Base-by-base conservation (phyloP, 2,797 vertebrate species). In the Dipus sagitta region DNA sequence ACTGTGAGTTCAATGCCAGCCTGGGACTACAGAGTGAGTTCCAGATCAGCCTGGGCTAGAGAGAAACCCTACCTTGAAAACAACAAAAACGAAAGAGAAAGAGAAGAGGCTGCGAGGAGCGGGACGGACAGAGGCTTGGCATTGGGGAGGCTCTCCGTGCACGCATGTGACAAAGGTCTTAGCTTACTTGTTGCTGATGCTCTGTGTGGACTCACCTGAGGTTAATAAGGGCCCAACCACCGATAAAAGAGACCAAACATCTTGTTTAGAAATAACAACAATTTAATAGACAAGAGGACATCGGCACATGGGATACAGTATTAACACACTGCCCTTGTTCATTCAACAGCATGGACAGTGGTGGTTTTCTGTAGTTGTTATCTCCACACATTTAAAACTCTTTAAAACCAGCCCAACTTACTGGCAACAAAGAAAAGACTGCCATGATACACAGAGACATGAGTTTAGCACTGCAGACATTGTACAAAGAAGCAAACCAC, bases 221-320 rank as follows among this genome's bases (percentile, higher is more conserved):
- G 47, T 96, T 84, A 94, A 96, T 75, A 72, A 71, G 21, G 62
- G 32, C 13, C 90, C 84, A 95, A 93, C 1, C 3, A 72, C 38
- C 70, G 97, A 54, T 89, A 83, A 94, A 62, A 95, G 83, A 93
- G 96, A 82, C 75, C 64, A 96, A 86, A 82, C 54, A 26, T 93
- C 54, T 80, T 26, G 20, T 94, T 94, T 92, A 85, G 54, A 94
- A 94, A 95, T 89, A 93, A 88, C 74, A 94, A 83, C 81, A 90
- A 86, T 97, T 97, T 97, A 97, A 97, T 97, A 82, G 68, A 96
- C 95, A 95, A 93, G 93, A 89, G 82, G 91, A 93, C 85, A 94
- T 87, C 58, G 84, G 92, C 88, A 94, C 94, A 96, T 92, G 88
- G 94, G 96, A 96, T 75, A 92, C 95, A 96, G 92, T 58, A 95